Evolutionary conservation across 2,888 invertebrate species (phyloP).

Genomic region (Agrenia bidenticulata): DNA sequence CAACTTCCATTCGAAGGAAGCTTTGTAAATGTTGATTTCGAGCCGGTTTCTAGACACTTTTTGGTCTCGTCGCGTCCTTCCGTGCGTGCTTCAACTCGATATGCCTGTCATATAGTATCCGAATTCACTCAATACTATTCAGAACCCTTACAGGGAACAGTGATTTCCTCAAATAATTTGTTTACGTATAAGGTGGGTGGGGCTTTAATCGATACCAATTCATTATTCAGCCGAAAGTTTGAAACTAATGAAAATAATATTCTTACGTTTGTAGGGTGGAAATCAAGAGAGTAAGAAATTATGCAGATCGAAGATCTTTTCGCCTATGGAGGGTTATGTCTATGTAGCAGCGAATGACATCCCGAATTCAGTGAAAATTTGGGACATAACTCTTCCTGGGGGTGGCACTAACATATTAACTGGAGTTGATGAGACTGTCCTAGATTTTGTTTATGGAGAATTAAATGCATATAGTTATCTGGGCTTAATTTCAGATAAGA

Average conservation of each 20-base stretch:
- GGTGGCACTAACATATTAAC: slow-evolving; percentile 63
- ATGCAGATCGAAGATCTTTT: slow-evolving; percentile 40
- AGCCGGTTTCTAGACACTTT: slow-evolving; percentile 65
- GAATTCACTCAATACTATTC: slow-evolving; percentile 22
- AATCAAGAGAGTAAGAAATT: slow-evolving; percentile 32
- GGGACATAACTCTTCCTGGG: slow-evolving; percentile 64
- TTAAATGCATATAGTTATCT: slow-evolving; percentile 61
- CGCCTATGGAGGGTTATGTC: slow-evolving; percentile 37
- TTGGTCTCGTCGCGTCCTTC: slow-evolving; percentile 70
- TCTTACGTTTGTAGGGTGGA: slow-evolving; percentile 35
- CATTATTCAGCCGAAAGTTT: background rate
- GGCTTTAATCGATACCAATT: background rate
- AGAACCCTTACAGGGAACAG: slow-evolving; percentile 24
- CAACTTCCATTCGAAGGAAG: slow-evolving; percentile 70
- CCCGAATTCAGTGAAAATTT: slow-evolving; percentile 63
- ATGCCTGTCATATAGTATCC: slow-evolving; percentile 19
- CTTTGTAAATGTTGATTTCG: slow-evolving; percentile 72
- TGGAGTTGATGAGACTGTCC: slow-evolving; percentile 64
- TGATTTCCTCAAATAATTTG: slow-evolving; percentile 50
- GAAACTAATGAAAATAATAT: background rate
- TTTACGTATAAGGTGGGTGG: slow-evolving; percentile 44
- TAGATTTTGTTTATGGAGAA: slow-evolving; percentile 68
- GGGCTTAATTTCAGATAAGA: slow-evolving; percentile 54
- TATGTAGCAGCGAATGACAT: slow-evolving; percentile 36
- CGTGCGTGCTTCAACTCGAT: slow-evolving; percentile 12